Evolutionary conservation across 2,888 invertebrate genomes (phyloP).

Genomic region (Octonoba sinensis): DNA sequence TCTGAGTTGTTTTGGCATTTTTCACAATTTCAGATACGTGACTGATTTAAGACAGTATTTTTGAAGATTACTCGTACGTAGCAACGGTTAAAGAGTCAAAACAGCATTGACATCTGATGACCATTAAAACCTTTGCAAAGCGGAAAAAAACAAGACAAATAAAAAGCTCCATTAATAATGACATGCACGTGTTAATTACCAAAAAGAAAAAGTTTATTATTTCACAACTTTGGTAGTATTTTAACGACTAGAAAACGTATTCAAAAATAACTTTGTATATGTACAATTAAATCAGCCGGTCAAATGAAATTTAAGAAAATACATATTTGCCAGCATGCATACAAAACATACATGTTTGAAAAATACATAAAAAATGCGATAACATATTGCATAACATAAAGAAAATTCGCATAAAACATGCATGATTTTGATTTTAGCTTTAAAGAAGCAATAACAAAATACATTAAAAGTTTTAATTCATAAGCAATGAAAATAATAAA

Average conservation of each 20-base stretch:
- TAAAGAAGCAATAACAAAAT: conserved; percentile 36
- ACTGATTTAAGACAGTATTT: too few species aligned
- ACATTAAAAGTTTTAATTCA: conserved; percentile 48
- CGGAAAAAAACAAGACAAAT: conserved; percentile 7
- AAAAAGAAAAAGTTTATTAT: conserved; percentile 54
- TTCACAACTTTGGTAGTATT: conserved; percentile 61
- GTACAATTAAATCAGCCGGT: conserved; percentile 37
- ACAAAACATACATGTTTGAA: conserved; percentile 19
- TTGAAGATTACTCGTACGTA: conserved; percentile 4
- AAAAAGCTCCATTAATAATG: conserved; percentile 31
- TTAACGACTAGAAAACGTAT: conserved; percentile 54
- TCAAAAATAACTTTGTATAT: conserved; percentile 56
- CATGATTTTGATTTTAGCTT: conserved; percentile 41
- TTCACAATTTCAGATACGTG: too few species aligned
- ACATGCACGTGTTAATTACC: conserved; percentile 21
- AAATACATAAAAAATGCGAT: conserved; percentile 33
- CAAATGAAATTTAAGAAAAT: conserved; percentile 46
- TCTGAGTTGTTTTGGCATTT: too few species aligned
- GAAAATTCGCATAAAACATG: conserved; percentile 38
- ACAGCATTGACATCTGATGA: conserved; percentile 58
- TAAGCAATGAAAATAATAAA: conserved; percentile 61
- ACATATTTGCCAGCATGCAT: conserved; percentile 37
- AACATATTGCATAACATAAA: conserved; percentile 52
- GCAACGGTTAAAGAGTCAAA: conserved; percentile 42
- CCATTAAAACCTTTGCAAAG: conserved; percentile 52